Evolutionary conservation across 1,140 invertebrate genomes (phyloP), one percentile per base, ranked within the genome.

Genomic region (Halesus radiatus): DNA sequence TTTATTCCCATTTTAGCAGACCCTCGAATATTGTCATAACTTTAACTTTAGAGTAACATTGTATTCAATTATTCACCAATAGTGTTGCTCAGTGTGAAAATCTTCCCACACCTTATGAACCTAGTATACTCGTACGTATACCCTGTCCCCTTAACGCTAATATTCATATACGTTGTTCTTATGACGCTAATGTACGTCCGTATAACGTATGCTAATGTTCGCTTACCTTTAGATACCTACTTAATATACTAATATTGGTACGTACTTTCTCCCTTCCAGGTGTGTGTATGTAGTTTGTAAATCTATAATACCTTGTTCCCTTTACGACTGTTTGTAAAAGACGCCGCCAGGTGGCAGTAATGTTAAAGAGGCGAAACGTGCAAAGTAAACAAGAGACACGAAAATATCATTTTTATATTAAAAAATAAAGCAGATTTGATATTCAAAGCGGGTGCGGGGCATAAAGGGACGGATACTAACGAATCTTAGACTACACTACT

Each of bases 271-370:
- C 37, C 0, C 10, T 13, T 45, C 3, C 1, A 60, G 56, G 56
- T 22, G 54, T 54, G 53, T 58, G 56, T 66, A 13, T 45, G 8
- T 45, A 45, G 37, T 45, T 45, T 10, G 13, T 45, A 45, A 45
- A 45, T 45, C 37, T 45, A 45, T 45, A 45, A 45, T 45, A 66
- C 29, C 62, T 32, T 66, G 62, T 50, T 50, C 23, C 18, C 23
- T 58, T 58, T 29, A 58, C 52, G 54, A 77, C 20, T 77, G 20
- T 77, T 77, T 53, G 76, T 62, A 45, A 76, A 77, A 64, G 58
- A 77, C 54, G 60, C 50, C 76, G 60, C 56, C 76, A 77, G 76
- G 60, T 77, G 76, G 76, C 62, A 37, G 76, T 77, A 77, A 77
- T 77, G 76, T 77, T 62, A 50, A 66, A 64, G 16, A 76, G 54